A percentile compares a stretch with the other conserved stretches of the same genome.
Evolutionary conservation across 1,140 invertebrate species (phyloP).

Genomic region (Alviniconcha marisindica): DNA sequence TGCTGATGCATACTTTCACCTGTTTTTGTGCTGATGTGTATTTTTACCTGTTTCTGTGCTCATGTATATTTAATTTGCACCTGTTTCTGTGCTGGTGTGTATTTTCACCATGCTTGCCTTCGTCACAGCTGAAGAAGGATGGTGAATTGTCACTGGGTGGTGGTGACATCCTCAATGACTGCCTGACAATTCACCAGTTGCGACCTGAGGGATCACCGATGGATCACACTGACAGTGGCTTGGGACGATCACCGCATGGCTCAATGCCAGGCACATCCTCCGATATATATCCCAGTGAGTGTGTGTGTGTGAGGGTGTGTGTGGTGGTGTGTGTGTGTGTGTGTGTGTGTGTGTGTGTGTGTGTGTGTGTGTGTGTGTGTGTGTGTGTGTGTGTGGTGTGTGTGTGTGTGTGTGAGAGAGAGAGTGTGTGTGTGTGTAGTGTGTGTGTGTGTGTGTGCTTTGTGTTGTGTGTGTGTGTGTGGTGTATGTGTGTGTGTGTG

Average conservation of each 20-base stretch:
- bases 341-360: background rate
- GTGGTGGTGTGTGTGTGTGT: background rate
- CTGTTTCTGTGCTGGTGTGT: background rate
- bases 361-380: background rate
- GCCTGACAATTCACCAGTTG: constrained; percentile 68
- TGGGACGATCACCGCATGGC: constrained; percentile 49
- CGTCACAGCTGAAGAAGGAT: constrained; percentile 63
- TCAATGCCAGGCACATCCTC: constrained; percentile 47
- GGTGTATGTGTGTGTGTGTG: background rate
- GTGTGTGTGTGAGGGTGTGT: background rate
- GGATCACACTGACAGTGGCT: constrained; percentile 54
- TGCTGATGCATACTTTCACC: background rate
- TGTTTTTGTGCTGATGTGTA: background rate
- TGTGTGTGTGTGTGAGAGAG: background rate
- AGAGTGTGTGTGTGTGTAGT: too few relatives aligned
- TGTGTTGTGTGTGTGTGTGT: too few relatives aligned
- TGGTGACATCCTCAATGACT: constrained; percentile 63
- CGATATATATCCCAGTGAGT: constrained; percentile 64
- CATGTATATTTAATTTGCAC: background rate
- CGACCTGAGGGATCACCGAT: constrained; percentile 59
- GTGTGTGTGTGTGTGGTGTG: too few relatives aligned
- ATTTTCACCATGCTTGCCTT: background rate
- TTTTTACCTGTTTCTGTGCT: background rate
- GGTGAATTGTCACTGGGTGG: constrained; percentile 43
- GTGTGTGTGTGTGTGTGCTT: background rate